Conservation (phyloP, 2,113 vertebrate species). For the Tyto alba region DNA sequence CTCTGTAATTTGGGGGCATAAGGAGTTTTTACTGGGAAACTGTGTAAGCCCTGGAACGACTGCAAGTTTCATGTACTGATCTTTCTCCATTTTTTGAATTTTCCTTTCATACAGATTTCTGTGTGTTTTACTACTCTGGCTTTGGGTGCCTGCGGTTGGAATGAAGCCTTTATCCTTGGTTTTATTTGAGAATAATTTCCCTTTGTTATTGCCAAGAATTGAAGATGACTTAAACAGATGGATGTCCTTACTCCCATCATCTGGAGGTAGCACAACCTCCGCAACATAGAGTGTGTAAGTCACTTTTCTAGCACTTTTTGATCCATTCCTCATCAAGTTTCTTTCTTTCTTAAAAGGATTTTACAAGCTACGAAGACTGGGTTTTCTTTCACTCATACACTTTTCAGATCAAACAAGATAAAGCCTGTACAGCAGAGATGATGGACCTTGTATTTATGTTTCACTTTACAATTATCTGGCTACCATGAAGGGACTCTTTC, state of each 20-base stretch:
- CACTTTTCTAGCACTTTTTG: neutral
- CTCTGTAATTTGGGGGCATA: neutral
- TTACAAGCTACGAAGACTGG: neutral
- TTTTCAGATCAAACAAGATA: neutral
- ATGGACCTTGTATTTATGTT: neutral
- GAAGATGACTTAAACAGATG: constrained; percentile 62
- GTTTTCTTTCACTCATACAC: neutral
- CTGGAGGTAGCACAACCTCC: neutral
- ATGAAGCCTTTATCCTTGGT: neutral
- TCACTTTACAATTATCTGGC: neutral
- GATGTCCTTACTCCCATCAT: neutral
- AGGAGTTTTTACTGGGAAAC: neutral
- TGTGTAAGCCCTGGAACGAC: neutral
- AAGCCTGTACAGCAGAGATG: neutral
- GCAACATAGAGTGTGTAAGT: neutral
- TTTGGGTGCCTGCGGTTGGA: neutral
- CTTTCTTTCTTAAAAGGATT: neutral
- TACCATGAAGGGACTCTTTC: neutral
- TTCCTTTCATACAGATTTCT: constrained; percentile 16
- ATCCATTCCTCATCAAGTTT: neutral
- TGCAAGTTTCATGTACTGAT: neutral
- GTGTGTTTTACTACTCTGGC: constrained; percentile 47
- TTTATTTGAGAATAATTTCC: constrained; percentile 61
- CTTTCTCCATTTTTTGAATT: neutral
- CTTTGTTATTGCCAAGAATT: constrained; percentile 65